phyloP scores from a whole-genome alignment of 2,797 vertebrate species.

The Cuniculus paca region DNA sequence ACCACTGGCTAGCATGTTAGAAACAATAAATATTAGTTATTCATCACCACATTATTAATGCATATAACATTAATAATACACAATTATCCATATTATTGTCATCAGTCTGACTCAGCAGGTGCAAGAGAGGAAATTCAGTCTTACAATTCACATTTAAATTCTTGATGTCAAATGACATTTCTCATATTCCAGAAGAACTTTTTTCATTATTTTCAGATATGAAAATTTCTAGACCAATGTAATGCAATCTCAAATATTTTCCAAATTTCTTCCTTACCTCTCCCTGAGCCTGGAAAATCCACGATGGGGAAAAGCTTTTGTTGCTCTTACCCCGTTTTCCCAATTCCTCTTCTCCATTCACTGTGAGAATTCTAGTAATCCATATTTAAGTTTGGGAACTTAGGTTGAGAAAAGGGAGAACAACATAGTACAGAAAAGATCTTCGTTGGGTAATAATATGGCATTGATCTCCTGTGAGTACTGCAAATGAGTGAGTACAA shows the following conservation, averaged over 20 bases:
- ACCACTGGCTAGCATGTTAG: background rate
- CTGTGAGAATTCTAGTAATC: background rate
- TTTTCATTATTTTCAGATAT: constrained; percentile 33
- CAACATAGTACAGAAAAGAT: background rate
- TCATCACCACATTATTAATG: constrained; percentile 56
- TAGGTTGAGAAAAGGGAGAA: background rate
- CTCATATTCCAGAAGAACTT: background rate
- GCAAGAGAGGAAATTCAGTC: constrained; percentile 1
- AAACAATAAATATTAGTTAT: constrained; percentile 55
- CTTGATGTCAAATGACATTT: background rate
- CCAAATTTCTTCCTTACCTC: constrained; percentile 18
- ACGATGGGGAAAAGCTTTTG: background rate
- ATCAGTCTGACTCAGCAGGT: constrained; percentile 38
- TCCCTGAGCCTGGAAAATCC: background rate
- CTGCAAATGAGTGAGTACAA: background rate
- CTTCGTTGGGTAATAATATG: background rate
- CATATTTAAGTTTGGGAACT: background rate
- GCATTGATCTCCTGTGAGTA: background rate
- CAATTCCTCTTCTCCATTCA: background rate
- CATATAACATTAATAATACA: constrained; percentile 18
- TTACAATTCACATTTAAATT: constrained; percentile 54
- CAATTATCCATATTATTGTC: constrained; percentile 49
- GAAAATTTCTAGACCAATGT: constrained; percentile 34
- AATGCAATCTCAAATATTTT: background rate
- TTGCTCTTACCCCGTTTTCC: background rate